phyloP scores from a whole-genome alignment of 2,113 vertebrate genomes.

The Odobenus rosmarus region DNA sequence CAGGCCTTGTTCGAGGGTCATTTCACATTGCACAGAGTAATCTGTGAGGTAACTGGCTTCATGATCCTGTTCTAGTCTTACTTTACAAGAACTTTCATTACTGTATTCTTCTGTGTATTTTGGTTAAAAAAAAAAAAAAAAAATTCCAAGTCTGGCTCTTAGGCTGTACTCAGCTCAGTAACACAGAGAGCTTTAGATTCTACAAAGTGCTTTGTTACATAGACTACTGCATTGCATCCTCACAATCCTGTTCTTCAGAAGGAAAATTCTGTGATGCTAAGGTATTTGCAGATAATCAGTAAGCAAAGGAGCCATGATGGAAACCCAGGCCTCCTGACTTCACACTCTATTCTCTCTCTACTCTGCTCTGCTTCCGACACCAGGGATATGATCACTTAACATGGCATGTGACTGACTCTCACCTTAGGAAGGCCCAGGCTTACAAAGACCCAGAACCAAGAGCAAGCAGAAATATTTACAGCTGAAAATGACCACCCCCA shows the following conservation, averaged over 20 bases:
- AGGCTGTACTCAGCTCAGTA: neutral
- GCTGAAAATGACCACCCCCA: slow-evolving; percentile 15
- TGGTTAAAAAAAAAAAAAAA: neutral
- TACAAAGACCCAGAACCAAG: slow-evolving; percentile 31
- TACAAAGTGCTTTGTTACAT: neutral
- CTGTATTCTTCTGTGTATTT: neutral
- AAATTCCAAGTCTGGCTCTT: neutral
- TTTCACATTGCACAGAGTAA: neutral
- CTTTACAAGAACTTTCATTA: neutral
- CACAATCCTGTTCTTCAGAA: neutral
- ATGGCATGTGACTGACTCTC: neutral
- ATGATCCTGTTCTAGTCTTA: neutral
- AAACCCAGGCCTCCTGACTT: neutral
- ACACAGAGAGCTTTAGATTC: neutral
- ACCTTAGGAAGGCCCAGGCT: neutral
- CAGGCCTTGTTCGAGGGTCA: neutral
- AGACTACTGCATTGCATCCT: neutral
- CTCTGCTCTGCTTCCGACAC: neutral
- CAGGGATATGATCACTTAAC: neutral
- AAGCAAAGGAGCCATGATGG: neutral
- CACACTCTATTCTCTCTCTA: neutral
- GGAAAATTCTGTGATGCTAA: neutral
- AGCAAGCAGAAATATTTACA: slow-evolving; percentile 46
- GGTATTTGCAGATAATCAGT: neutral
- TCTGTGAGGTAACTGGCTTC: neutral